These are phyloP conservation scores for Hepsetus odoe DNA, from an alignment of 2,113 vertebrate species.

Conservation along the genomic window DNA sequence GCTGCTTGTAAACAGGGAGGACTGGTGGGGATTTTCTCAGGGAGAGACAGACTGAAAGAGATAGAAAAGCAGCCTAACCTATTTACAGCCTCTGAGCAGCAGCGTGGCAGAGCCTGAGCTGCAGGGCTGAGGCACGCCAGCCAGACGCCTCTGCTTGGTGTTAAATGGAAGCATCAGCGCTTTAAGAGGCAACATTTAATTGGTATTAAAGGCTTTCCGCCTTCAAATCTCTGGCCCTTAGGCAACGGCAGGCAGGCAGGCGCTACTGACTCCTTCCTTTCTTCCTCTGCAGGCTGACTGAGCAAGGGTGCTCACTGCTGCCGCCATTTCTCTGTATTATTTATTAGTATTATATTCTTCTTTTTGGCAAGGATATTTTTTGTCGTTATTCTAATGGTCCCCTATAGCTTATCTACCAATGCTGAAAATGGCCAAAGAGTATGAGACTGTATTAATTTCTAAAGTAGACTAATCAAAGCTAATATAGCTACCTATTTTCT, in stretches of 20 bases:
- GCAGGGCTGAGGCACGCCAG: constrained; percentile 54
- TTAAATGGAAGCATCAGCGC: constrained; percentile 74
- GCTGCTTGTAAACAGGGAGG: constrained; percentile 25
- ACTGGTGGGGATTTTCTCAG: constrained; percentile 29
- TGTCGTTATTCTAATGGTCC: neutral
- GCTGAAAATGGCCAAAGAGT: neutral
- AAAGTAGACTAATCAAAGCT: no score
- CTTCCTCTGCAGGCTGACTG: constrained; percentile 29
- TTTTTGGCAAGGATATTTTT: constrained; percentile 16
- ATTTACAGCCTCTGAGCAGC: constrained; percentile 22
- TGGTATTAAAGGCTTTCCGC: constrained; percentile 82
- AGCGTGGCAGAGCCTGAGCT: constrained; percentile 48
- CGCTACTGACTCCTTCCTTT: constrained; percentile 40
- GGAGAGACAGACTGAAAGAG: neutral
- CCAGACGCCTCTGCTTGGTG: constrained; percentile 60
- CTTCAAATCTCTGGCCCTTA: constrained; percentile 77
- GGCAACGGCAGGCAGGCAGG: constrained; percentile 66
- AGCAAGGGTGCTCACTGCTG: constrained; percentile 32
- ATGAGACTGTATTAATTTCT: no score
- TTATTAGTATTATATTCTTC: no score
- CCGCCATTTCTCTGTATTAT: constrained; percentile 22
- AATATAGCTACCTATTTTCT: no score
- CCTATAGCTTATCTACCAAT: neutral
- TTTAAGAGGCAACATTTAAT: constrained; percentile 81
- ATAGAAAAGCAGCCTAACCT: neutral